These are phyloP conservation scores for Lepeophtheirus salmonis DNA, from an alignment of 1,140 invertebrate species.

Conservation along the genomic window DNA sequence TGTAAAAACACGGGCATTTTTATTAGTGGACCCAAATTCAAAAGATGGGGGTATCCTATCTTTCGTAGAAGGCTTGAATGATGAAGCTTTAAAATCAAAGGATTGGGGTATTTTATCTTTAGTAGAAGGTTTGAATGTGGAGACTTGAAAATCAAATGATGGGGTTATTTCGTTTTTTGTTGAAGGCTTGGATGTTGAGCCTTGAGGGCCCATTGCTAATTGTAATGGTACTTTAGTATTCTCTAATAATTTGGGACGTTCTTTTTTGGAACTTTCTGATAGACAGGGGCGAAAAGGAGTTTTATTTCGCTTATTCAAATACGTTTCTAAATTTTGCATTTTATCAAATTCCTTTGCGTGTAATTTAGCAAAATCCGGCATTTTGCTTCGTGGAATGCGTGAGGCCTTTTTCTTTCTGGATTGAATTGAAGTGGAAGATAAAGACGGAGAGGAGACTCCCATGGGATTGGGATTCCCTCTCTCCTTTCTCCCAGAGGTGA, in stretches of 20 bases:
- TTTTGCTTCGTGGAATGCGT: not conserved
- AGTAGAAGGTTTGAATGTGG: not conserved
- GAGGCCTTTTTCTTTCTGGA: not conserved
- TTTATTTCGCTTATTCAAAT: conserved; percentile 15
- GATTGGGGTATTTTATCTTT: not conserved
- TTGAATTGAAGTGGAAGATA: not conserved
- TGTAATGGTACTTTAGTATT: not conserved
- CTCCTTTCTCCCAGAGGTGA: not conserved
- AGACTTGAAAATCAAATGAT: not conserved
- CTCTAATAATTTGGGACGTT: not conserved
- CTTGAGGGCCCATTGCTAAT: not conserved
- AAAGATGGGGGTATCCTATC: not conserved
- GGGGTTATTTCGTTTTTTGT: not conserved
- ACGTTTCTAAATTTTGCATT: conserved; percentile 13
- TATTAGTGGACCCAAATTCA: not conserved
- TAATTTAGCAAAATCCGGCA: conserved; percentile 17
- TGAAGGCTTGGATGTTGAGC: not conserved
- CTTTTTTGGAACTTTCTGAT: not conserved
- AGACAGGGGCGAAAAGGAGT: not conserved
- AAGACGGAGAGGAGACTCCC: not conserved
- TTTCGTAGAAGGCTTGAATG: not conserved
- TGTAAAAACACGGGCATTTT: not conserved
- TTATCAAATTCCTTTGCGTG: conserved; percentile 13
- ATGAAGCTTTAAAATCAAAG: not conserved
- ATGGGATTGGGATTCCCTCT: not conserved